Base-by-base conservation (phyloP, 2,888 invertebrate species). In the Ormyrus thymus region DNA sequence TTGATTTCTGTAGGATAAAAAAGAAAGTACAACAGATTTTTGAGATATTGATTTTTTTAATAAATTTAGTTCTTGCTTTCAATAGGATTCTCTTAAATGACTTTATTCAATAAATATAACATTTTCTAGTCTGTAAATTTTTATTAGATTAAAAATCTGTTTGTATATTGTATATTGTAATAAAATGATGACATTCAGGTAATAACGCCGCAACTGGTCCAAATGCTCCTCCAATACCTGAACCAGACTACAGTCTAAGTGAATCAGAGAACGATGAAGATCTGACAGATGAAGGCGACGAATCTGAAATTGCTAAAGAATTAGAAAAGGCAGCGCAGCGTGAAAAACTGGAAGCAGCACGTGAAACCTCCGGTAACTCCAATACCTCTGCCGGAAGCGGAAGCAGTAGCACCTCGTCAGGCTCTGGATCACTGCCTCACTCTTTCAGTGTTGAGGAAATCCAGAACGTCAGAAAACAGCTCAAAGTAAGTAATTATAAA, bases 371-470 rank as follows among this genome's bases (percentile, higher is more conserved):
- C 84, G 89, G 89, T 1, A 90, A 91, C 88, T 86, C 90, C 6
- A 90, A 91, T 66, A 89, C 91, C 0, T 90, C 91, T 0, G 90
- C 89, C 8, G 87, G 87, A 0, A 87, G 87, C 45, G 87, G 85
- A 0, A 84, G 85, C 45, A 86, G 85, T n/a, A 95, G 95, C 90
- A 94, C 94, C 85, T 93, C 94, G 45, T 90, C 91, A 9, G 94
- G 94, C 0, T 95, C 95, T 43, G 93, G 94, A 79, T 95, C 95
- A 11, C 92, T 96, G 90, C 95, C 96, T 79, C 96, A 96, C 88
- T 96, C 96, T 81, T 94, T 96, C 90, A 96, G 95, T 72, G 96
- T 96, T 78, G 96, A 97, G 89, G 97, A 97, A 90, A 96, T 97
- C 75, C 96, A 96, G 89, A 96, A 96, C 90, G 95, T 96, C 82